These are phyloP conservation scores for Ophonus ardosiacus DNA, from an alignment of 2,888 invertebrate genomes.

Conservation along the genomic window DNA sequence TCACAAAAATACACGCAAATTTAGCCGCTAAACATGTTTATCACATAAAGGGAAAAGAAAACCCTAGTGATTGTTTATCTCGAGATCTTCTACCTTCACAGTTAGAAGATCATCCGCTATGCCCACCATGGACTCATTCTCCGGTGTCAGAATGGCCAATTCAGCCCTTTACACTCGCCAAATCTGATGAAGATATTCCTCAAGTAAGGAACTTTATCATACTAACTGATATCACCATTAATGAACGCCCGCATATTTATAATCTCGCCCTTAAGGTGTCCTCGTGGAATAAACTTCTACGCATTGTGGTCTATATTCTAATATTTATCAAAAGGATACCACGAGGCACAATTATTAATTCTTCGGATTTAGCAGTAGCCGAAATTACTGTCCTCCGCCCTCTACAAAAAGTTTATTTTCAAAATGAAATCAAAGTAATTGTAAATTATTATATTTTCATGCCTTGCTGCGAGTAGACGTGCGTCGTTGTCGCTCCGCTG, in stretches of 20 bases:
- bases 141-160: neutral
- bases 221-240: no score
- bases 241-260: no score
- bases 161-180: neutral
- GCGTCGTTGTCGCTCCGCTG: no score
- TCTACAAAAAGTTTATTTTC: no score
- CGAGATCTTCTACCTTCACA: constrained; percentile 50
- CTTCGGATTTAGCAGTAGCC: neutral
- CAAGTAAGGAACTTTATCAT: no score
- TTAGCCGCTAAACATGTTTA: constrained; percentile 39
- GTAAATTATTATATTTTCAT: no score
- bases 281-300: constrained; percentile 21
- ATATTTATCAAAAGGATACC: neutral
- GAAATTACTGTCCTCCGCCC: neutral
- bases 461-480: no score
- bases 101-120: neutral
- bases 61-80: constrained; percentile 59
- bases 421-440: no score
- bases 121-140: neutral
- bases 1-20: constrained; percentile 59
- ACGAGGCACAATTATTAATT: neutral
- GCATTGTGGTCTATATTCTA: neutral
- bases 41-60: constrained; percentile 60
- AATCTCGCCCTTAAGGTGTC: no score
- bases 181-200: no score